Evolutionary conservation across 2,888 invertebrate species (phyloP), one percentile per base, ranked within the genome.

Genomic region (Leptarthrus brevirostris): DNA sequence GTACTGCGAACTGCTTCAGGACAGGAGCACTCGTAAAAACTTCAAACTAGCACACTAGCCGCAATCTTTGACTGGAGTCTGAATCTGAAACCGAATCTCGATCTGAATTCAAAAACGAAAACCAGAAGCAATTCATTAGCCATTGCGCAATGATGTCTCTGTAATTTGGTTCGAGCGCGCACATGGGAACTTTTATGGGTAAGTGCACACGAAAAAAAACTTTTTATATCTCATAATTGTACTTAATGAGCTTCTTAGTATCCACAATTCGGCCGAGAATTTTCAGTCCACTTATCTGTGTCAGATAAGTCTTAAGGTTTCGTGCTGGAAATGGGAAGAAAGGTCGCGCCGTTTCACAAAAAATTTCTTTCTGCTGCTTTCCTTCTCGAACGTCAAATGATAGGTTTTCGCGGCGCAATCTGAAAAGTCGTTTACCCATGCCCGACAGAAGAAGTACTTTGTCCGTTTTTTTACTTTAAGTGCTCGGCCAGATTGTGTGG

Each of bases 201-300:
- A 40, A 40, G 12, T 40, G 40, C 1, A 3, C 8, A 40, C 6
- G 40, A 40, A 40, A 12, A 40, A 40, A 12, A 8, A 6, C 8
- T 30, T 40, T 40, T 40, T 6, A 40, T 6, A 40, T 40, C 40
- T 49, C 49, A 49, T 49, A 49, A 49, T 49, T 49, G 49, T 20
- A 20, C 18, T 20, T 49, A 49, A 49, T 49, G 49, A 49, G 49
- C 49, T 49, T 20, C 49, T 49, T 49, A 16, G 49, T 49, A 3
- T 49, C 18, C 20, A 20, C 5, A 49, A 8, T 49, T 49, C n/a
- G 18, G 6, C 49, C 18, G 20, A 49, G 18, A 49, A 49, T 16
- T 49, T 49, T 49, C 20, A 49, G 49, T 49, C 20, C 49, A 49
- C 49, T 49, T 49, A 49, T 49, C 49, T 49, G 49, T 49, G 20